phyloP scores from a whole-genome alignment of 2,888 invertebrate genomes.

The Physocephala rufipes region DNA sequence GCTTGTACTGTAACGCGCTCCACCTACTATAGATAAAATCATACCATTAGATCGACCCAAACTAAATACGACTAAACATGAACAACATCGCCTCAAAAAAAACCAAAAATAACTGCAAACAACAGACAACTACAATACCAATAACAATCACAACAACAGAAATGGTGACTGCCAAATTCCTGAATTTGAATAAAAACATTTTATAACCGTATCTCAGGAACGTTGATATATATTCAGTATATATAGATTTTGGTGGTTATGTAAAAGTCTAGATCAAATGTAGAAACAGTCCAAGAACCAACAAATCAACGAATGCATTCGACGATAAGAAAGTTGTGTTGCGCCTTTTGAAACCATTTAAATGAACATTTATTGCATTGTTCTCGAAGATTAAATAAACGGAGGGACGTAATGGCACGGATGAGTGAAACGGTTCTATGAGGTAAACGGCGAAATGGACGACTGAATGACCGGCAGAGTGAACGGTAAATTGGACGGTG shows the following conservation, averaged over 20 bases:
- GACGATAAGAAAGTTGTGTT: conserved; percentile 24
- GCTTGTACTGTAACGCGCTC: conserved; percentile 9
- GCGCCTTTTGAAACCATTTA: conserved; percentile 34
- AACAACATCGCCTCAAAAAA: neutral
- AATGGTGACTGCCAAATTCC: neutral
- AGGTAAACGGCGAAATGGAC: no score
- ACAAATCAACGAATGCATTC: conserved; percentile 23
- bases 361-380: conserved; percentile 37
- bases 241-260: neutral
- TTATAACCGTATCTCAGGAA: neutral
- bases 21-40: conserved; percentile 17
- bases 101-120: no score
- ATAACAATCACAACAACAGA: neutral
- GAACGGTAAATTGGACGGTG: neutral
- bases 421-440: no score
- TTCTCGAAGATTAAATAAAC: conserved; percentile 24
- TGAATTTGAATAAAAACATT: neutral
- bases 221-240: neutral
- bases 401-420: no score
- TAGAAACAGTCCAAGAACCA: neutral
- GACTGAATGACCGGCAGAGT: no score
- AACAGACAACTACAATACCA: neutral
- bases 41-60: conserved; percentile 14
- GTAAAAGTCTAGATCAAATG: conserved; percentile 12
- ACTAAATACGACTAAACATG: conserved; percentile 34